A percentile compares a stretch with the other conserved stretches of the same genome.
These are phyloP conservation scores for Penaeus chinensis DNA, from an alignment of 1,140 invertebrate species.

Conservation along the genomic window DNA sequence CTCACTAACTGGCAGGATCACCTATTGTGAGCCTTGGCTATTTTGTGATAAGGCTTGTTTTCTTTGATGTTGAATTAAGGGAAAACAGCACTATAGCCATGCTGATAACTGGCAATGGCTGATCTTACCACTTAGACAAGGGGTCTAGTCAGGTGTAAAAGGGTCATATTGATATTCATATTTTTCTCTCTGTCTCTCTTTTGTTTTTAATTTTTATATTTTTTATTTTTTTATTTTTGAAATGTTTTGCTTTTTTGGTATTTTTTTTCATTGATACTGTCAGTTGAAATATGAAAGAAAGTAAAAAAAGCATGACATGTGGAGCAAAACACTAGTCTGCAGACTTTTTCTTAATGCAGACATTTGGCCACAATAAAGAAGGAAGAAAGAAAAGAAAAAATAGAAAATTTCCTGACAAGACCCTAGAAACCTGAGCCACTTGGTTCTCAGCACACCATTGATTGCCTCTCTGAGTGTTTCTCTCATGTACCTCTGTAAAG, in stretches of 20 bases:
- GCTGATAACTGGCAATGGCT: conserved; percentile 41
- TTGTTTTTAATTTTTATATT: conserved; percentile 2
- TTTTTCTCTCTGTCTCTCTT: background rate
- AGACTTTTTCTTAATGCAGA: no score
- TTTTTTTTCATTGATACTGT: no score
- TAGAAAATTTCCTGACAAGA: conserved; percentile 49
- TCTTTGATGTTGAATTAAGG: conserved; percentile 24
- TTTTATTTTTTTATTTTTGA: background rate
- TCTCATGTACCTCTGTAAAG: conserved; percentile 57
- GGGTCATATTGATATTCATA: background rate
- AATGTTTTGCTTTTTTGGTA: no score
- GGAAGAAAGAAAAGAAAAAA: conserved; percentile 7
- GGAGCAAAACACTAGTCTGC: no score
- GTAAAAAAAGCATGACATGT: no score
- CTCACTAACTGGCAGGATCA: conserved; percentile 51
- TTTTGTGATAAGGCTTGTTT: conserved; percentile 34
- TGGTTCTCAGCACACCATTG: conserved; percentile 63
- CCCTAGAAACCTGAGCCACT: conserved; percentile 52
- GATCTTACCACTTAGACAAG: conserved; percentile 51
- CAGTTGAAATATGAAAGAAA: no score
- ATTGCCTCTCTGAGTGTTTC: conserved; percentile 58
- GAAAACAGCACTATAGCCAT: conserved; percentile 47
- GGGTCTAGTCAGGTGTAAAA: conserved; percentile 47
- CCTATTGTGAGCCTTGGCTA: conserved; percentile 50
- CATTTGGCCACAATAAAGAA: no score